These are phyloP conservation scores for Dynastes tityus DNA, from an alignment of 2,888 invertebrate species.

Conservation along the genomic window DNA sequence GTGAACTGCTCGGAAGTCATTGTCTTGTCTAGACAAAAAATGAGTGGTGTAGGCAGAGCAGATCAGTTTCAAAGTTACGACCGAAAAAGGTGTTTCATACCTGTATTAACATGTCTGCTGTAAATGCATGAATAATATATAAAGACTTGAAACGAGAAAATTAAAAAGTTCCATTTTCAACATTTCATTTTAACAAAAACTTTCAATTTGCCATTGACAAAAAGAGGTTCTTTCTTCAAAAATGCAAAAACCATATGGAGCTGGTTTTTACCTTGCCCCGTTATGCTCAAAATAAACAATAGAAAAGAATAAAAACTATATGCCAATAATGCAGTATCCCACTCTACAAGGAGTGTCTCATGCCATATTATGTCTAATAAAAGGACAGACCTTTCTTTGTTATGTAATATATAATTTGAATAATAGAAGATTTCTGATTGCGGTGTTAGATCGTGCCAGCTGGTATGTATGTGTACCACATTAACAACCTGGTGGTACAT, in stretches of 20 bases:
- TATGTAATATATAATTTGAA: too few species aligned
- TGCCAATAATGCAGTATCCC: too few species aligned
- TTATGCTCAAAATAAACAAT: too few species aligned
- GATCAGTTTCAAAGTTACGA: slow-evolving; percentile 31
- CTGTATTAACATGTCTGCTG: slow-evolving; percentile 37
- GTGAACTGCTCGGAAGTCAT: slow-evolving; percentile 38
- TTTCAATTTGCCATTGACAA: neutral
- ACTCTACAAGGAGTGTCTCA: too few species aligned
- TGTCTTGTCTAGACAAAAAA: slow-evolving; percentile 33
- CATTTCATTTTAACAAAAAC: slow-evolving; percentile 22
- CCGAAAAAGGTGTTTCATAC: slow-evolving; percentile 47
- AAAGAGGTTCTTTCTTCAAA: slow-evolving; percentile 11
- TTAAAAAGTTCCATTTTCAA: slow-evolving; percentile 15
- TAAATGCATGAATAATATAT: slow-evolving; percentile 44
- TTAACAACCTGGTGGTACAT: too few species aligned
- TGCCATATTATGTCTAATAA: too few species aligned
- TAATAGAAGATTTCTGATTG: too few species aligned
- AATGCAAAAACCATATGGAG: neutral
- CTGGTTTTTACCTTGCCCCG: too few species aligned
- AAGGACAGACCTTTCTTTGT: too few species aligned
- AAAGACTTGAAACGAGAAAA: slow-evolving; percentile 40
- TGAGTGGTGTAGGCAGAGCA: slow-evolving; percentile 37
- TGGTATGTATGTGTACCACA: too few species aligned
- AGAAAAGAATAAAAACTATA: too few species aligned
- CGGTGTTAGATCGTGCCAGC: too few species aligned